Conservation (phyloP, 64 coral and sea anemone genomes). For the Montipora sp. region DNA sequence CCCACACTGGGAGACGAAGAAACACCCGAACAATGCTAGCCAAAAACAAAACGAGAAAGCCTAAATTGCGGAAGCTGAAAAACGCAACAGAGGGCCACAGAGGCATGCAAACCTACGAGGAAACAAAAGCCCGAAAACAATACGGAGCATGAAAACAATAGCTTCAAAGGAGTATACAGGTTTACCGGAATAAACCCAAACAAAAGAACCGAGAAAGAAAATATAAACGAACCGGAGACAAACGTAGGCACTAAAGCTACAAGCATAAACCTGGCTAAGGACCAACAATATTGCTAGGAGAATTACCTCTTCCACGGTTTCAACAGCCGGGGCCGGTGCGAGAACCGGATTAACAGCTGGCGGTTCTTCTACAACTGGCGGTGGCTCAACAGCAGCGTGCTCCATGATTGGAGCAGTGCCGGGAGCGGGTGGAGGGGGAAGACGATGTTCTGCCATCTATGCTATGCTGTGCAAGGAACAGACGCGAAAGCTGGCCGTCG, state of each 20-base stretch:
- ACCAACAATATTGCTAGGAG: too few relatives aligned
- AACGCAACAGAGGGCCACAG: not conserved
- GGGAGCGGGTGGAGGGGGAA: too few relatives aligned
- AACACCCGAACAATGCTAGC: not conserved
- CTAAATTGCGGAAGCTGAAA: not conserved
- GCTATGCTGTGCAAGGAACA: too few relatives aligned
- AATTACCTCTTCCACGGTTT: too few relatives aligned
- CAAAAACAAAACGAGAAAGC: not conserved
- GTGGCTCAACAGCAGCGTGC: too few relatives aligned
- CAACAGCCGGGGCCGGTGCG: too few relatives aligned
- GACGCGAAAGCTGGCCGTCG: too few relatives aligned
- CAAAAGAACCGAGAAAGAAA: not conserved
- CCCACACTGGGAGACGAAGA: not conserved
- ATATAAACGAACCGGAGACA: not conserved
- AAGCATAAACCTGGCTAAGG: too few relatives aligned
- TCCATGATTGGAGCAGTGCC: too few relatives aligned
- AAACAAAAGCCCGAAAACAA: not conserved
- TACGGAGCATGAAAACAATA: not conserved
- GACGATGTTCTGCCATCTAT: too few relatives aligned
- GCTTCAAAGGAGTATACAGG: not conserved
- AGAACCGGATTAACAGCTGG: too few relatives aligned
- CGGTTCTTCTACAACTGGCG: too few relatives aligned
- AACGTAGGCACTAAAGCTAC: not conserved
- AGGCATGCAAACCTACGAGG: not conserved
- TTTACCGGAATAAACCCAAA: not conserved